Percentiles rank a stretch among this genome's conserved stretches.
phyloP scores from a whole-genome alignment of 1,140 invertebrate genomes.

The Trichogramma pretiosum region DNA sequence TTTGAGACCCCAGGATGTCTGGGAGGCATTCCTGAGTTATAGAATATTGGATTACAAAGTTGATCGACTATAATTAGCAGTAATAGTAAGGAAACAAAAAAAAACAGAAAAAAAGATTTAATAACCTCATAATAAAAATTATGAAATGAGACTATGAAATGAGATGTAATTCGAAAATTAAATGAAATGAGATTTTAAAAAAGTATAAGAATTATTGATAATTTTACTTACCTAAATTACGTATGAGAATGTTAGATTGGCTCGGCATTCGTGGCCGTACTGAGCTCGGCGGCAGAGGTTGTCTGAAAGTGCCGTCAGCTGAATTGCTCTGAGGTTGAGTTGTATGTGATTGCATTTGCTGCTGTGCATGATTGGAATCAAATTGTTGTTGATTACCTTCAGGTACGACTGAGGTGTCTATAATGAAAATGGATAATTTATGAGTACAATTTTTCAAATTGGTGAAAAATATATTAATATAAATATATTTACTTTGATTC shows the following conservation, averaged over 20 bases:
- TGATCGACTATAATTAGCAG: too few species aligned
- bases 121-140: too few species aligned
- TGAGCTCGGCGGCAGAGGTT: slow-evolving; percentile 50
- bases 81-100: too few species aligned
- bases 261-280: slow-evolving; percentile 43
- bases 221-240: slow-evolving; percentile 34
- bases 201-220: too few species aligned
- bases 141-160: too few species aligned
- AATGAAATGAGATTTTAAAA: slow-evolving; percentile 3
- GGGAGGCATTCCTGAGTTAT: slow-evolving; percentile 31
- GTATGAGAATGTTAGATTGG: slow-evolving; percentile 36
- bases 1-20: slow-evolving; percentile 32
- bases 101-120: too few species aligned
- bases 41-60: too few species aligned
- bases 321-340: slow-evolving; percentile 27
- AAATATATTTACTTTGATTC: slow-evolving; percentile 32
- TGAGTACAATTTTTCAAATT: neutral
- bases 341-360: slow-evolving; percentile 39
- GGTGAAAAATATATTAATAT: too few species aligned
- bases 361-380: slow-evolving; percentile 31
- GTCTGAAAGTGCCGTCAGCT: slow-evolving; percentile 48
- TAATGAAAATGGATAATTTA: slow-evolving; percentile 4
- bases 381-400: slow-evolving; percentile 33
- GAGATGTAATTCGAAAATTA: neutral
- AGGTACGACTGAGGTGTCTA: slow-evolving; percentile 27